Evolutionary conservation across 2,888 invertebrate genomes (phyloP).

Genomic region (Tenodera sinensis): DNA sequence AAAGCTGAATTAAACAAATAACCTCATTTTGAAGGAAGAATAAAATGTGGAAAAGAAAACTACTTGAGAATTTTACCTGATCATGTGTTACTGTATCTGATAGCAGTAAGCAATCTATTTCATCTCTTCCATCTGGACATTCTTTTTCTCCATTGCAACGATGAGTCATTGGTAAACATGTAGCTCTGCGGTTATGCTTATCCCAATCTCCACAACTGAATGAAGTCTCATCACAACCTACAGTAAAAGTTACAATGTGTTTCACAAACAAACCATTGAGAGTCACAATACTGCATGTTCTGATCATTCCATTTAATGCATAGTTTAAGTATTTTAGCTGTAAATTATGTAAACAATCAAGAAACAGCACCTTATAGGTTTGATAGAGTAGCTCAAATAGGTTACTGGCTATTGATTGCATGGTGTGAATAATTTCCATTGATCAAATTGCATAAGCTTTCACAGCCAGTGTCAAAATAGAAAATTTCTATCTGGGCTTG

Average conservation of each 20-base stretch:
- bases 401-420: no score
- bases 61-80: conserved; percentile 33
- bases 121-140: conserved; percentile 72
- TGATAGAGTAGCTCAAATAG: no score
- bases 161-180: conserved; percentile 64
- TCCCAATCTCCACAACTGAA: conserved; percentile 66
- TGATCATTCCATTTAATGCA: not conserved
- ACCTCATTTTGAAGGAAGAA: no score
- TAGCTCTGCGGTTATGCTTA: conserved; percentile 43
- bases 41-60: not conserved
- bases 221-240: conserved; percentile 60
- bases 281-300: not conserved
- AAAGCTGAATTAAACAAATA: no score
- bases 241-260: conserved; percentile 23
- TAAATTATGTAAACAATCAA: no score
- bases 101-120: conserved; percentile 69
- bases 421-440: no score
- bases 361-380: no score
- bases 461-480: no score
- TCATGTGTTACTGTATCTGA: conserved; percentile 42
- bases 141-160: conserved; percentile 69
- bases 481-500: no score
- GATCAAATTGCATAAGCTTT: no score
- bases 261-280: not conserved
- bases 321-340: no score